phyloP scores from a whole-genome alignment of 2,113 vertebrate species.

The Lagopus muta region DNA sequence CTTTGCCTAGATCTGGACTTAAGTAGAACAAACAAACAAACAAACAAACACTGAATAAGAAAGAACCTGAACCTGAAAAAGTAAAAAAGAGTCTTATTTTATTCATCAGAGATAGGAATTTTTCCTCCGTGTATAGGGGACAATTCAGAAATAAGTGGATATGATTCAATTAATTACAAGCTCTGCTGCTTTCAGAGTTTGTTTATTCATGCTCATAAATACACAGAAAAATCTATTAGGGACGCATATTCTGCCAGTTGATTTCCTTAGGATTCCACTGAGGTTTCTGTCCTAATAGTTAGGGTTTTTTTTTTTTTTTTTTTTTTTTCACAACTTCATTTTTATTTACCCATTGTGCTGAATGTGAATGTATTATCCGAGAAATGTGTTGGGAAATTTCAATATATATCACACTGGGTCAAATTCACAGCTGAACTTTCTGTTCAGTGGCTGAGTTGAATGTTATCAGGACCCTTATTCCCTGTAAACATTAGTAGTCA shows the following conservation, averaged over 20 bases:
- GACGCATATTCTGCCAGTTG: not conserved
- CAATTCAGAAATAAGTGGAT: not conserved
- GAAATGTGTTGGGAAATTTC: not conserved
- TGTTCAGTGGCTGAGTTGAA: not conserved
- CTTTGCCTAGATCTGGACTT: not conserved
- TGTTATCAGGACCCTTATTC: not conserved
- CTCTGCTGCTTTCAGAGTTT: not conserved
- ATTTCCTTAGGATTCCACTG: not conserved
- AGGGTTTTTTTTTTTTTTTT: too few relatives aligned
- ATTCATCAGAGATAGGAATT: not conserved
- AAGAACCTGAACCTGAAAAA: not conserved
- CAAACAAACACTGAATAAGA: not conserved
- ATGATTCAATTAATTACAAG: not conserved
- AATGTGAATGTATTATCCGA: not conserved
- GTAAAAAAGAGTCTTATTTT: not conserved
- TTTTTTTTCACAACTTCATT: not conserved
- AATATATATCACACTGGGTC: not conserved
- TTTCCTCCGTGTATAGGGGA: not conserved
- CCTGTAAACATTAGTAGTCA: not conserved
- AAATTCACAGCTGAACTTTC: not conserved
- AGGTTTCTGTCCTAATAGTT: not conserved
- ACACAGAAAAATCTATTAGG: not conserved
- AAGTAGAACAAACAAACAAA: not conserved
- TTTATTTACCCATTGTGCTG: not conserved
- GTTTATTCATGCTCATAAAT: conserved; percentile 3